These are phyloP conservation scores for Liopterus haemorrhoidalis DNA, from an alignment of 2,888 invertebrate genomes.

Conservation along the genomic window DNA sequence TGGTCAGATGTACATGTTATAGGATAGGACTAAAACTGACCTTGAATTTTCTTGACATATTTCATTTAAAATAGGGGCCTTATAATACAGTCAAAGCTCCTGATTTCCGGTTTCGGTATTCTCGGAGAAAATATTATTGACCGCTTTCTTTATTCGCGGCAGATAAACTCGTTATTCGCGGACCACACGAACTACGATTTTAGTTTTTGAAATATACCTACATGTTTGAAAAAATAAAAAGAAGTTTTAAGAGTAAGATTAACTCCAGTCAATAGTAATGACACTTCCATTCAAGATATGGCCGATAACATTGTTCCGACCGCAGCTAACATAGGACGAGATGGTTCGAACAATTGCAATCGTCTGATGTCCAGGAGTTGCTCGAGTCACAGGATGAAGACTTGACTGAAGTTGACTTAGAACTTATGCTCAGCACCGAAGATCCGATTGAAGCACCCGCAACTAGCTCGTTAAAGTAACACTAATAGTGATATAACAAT, in stretches of 20 bases:
- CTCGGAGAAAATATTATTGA: neutral
- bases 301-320: conserved; percentile 32
- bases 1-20: too few species aligned
- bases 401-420: conserved; percentile 36
- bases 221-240: too few species aligned
- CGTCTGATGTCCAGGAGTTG: conserved; percentile 32
- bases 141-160: conserved; percentile 1
- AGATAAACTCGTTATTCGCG: conserved; percentile 3
- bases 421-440: too few species aligned
- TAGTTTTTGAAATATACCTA: too few species aligned
- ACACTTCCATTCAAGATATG: conserved; percentile 24
- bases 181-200: too few species aligned
- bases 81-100: conserved; percentile 2
- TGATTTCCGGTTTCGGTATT: conserved; percentile 1
- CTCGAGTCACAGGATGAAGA: conserved; percentile 32
- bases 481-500: too few species aligned
- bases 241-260: neutral
- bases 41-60: too few species aligned
- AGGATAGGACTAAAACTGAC: too few species aligned
- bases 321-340: conserved; percentile 34
- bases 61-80: too few species aligned
- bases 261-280: neutral
- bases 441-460: too few species aligned
- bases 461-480: too few species aligned
- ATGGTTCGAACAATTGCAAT: conserved; percentile 32